phyloP scores from a whole-genome alignment of 2,797 vertebrate genomes.

The Lutjanus argentimaculatus region DNA sequence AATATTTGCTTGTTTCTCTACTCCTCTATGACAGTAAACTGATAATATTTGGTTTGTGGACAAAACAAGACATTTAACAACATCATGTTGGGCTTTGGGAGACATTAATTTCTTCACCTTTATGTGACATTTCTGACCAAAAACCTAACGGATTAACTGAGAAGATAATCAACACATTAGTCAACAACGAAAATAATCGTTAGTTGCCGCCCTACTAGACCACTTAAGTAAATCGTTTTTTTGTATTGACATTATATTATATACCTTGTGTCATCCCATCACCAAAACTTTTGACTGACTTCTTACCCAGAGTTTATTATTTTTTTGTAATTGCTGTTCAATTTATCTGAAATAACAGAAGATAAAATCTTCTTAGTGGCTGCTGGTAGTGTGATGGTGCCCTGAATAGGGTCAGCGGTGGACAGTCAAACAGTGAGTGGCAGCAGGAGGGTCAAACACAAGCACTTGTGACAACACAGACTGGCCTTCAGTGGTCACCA shows the following conservation, averaged over 20 bases:
- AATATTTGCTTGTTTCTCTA: no score
- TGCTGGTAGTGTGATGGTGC: slow-evolving; percentile 26
- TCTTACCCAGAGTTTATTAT: background rate
- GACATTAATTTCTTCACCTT: no score
- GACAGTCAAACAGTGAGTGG: slow-evolving; percentile 37
- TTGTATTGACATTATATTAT: background rate
- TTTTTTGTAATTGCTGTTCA: slow-evolving; percentile 65
- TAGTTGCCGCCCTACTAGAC: no score
- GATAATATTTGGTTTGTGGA: no score
- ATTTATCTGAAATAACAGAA: slow-evolving; percentile 74
- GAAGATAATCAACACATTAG: no score
- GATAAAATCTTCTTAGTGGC: slow-evolving; percentile 88
- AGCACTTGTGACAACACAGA: slow-evolving; percentile 32
- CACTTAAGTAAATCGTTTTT: no score
- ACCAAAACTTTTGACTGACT: background rate
- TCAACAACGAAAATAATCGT: no score
- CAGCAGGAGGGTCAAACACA: slow-evolving; percentile 16
- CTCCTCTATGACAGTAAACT: no score
- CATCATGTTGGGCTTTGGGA: no score
- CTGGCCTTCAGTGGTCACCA: slow-evolving; percentile 54
- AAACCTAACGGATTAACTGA: no score
- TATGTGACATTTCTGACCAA: no score
- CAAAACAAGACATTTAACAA: no score
- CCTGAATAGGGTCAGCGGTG: slow-evolving; percentile 15
- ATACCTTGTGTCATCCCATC: background rate